These are phyloP conservation scores for Agonopterix subpropinquella DNA, from an alignment of 2,888 invertebrate species.

Conservation along the genomic window DNA sequence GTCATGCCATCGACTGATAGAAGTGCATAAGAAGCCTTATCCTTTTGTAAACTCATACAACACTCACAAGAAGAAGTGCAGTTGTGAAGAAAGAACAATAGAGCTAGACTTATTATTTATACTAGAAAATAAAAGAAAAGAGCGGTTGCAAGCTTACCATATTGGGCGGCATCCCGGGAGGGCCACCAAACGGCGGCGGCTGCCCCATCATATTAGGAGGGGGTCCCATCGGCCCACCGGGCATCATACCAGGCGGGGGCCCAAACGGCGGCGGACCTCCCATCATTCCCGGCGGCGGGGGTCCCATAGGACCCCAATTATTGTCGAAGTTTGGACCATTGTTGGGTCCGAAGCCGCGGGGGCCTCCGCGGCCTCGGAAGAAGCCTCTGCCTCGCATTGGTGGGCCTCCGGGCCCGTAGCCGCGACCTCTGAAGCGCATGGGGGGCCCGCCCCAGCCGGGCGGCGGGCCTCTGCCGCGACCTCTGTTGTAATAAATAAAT, in stretches of 20 bases:
- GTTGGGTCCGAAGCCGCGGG: conserved; percentile 53
- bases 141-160: conserved; percentile 55
- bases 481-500: conserved; percentile 22
- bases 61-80: too few relatives aligned
- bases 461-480: conserved; percentile 48
- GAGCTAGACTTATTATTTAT: too few relatives aligned
- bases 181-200: conserved; percentile 69
- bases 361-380: conserved; percentile 68
- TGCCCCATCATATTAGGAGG: conserved; percentile 76
- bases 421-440: conserved; percentile 81
- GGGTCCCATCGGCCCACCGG: conserved; percentile 74
- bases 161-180: conserved; percentile 74
- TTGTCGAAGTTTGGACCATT: conserved; percentile 73
- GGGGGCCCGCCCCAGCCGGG: conserved; percentile 72
- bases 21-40: too few relatives aligned
- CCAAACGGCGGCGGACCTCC: conserved; percentile 64
- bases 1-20: too few relatives aligned
- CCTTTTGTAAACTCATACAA: too few relatives aligned
- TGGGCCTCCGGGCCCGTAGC: conserved; percentile 78
- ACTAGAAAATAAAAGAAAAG: too few relatives aligned
- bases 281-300: conserved; percentile 74
- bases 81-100: too few relatives aligned
- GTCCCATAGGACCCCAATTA: conserved; percentile 82
- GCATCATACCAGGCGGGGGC: conserved; percentile 74
- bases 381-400: conserved; percentile 73